Conservation (phyloP, 2,888 invertebrate species). For the Proisotoma minuta region DNA sequence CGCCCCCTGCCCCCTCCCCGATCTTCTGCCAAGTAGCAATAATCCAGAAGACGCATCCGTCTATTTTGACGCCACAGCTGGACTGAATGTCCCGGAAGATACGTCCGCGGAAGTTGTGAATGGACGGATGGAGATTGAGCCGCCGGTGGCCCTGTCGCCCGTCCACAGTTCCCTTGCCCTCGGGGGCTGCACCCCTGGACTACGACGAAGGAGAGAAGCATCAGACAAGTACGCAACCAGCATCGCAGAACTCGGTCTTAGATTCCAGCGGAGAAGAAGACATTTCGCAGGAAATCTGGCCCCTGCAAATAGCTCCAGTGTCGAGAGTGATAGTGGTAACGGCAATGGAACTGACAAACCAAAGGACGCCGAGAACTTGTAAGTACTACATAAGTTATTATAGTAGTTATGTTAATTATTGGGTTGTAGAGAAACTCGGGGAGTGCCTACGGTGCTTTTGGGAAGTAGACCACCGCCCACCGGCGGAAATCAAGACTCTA, state of each 20-base stretch:
- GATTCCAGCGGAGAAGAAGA: constrained; percentile 66
- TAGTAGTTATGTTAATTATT: not conserved
- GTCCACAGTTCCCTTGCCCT: constrained; percentile 37
- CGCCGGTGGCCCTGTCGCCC: constrained; percentile 15
- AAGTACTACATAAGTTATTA: not conserved
- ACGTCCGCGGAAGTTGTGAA: constrained; percentile 20
- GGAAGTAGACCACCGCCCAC: constrained; percentile 39
- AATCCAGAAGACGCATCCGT: constrained; percentile 45
- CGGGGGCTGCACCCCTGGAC: constrained; percentile 60
- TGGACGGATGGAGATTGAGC: constrained; percentile 25
- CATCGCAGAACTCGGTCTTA: constrained; percentile 73
- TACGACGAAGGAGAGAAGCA: constrained; percentile 63
- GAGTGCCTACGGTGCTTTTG: constrained; percentile 44
- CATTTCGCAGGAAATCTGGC: constrained; percentile 44
- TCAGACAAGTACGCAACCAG: constrained; percentile 80
- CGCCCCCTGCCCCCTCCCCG: constrained; percentile 7
- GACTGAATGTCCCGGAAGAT: no score
- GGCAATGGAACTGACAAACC: not conserved
- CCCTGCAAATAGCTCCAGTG: constrained; percentile 4
- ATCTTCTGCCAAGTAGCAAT: not conserved
- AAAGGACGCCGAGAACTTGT: no score
- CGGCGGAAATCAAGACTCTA: constrained; percentile 35
- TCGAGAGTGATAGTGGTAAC: constrained; percentile 6
- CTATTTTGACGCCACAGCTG: constrained; percentile 45
- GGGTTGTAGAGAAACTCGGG: constrained; percentile 35